These are phyloP conservation scores for Philhelius pedissequus DNA, from an alignment of 2,888 invertebrate genomes.

Conservation along the genomic window DNA sequence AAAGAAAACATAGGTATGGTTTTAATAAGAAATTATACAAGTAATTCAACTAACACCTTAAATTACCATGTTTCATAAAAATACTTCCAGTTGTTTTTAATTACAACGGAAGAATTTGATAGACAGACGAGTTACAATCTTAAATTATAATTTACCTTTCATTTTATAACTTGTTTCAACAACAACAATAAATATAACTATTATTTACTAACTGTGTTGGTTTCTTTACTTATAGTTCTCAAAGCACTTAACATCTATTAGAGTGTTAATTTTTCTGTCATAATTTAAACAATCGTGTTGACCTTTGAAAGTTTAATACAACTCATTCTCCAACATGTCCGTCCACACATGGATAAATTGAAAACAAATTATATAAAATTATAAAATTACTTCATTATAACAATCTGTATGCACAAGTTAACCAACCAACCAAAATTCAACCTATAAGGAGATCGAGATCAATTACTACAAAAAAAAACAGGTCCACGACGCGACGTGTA, in stretches of 20 bases:
- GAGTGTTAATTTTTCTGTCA: slow-evolving; percentile 6
- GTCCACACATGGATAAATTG: slow-evolving; percentile 8
- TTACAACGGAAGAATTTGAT: not conserved
- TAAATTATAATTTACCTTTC: slow-evolving; percentile 6
- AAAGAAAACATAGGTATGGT: too few species aligned
- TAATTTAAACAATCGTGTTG: slow-evolving; percentile 22
- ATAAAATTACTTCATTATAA: slow-evolving; percentile 48
- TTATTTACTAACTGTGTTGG: not conserved
- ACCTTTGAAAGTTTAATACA: slow-evolving; percentile 39
- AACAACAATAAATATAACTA: not conserved
- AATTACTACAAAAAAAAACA: not conserved
- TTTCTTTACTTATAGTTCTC: not conserved
- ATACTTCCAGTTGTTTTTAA: not conserved
- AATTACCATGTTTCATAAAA: not conserved
- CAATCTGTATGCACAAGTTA: not conserved
- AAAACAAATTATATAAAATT: slow-evolving; percentile 55
- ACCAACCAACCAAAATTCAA: slow-evolving; percentile 26
- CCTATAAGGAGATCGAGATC: slow-evolving; percentile 44
- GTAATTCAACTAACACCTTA: too few species aligned
- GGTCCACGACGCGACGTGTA: slow-evolving; percentile 20
- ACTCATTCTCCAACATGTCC: slow-evolving; percentile 8
- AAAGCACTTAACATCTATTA: slow-evolving; percentile 8
- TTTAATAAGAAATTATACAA: too few species aligned
- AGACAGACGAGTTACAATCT: not conserved
- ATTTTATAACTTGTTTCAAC: not conserved